A percentile compares a stretch with the other conserved stretches of the same genome.
Evolutionary conservation across 2,797 vertebrate genomes (phyloP).

Genomic region (Platalea minor): DNA sequence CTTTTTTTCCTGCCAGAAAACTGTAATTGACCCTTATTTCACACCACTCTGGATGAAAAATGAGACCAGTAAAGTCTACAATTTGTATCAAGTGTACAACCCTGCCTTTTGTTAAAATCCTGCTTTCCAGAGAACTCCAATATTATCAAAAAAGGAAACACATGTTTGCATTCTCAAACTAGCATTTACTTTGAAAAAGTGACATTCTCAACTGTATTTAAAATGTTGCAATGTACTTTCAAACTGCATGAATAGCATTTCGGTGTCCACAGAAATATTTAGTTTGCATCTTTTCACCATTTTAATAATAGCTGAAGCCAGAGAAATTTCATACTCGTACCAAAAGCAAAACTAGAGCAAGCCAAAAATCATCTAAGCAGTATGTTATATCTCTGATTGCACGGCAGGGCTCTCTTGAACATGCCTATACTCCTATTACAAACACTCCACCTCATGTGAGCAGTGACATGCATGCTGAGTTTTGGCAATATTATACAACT

Average conservation of each 20-base stretch:
- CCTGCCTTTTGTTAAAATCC: neutral
- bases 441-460: conserved; percentile 18
- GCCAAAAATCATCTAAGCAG: conserved; percentile 13
- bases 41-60: conserved; percentile 26
- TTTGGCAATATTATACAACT: neutral
- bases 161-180: neutral
- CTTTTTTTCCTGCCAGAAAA: conserved; percentile 35
- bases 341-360: conserved; percentile 7
- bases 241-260: neutral
- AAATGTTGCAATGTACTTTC: neutral
- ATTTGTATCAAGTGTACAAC: neutral
- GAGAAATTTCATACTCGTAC: neutral
- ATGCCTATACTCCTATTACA: neutral
- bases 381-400: neutral
- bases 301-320: conserved; percentile 18
- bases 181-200: neutral
- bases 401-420: neutral
- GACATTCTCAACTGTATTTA: neutral
- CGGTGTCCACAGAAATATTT: neutral
- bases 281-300: neutral
- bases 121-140: neutral
- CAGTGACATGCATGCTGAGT: neutral
- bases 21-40: conserved; percentile 40
- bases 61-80: neutral
- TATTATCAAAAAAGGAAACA: neutral